These are phyloP conservation scores for Nanorana parkeri DNA, from an alignment of 2,113 vertebrate genomes.

Conservation along the genomic window DNA sequence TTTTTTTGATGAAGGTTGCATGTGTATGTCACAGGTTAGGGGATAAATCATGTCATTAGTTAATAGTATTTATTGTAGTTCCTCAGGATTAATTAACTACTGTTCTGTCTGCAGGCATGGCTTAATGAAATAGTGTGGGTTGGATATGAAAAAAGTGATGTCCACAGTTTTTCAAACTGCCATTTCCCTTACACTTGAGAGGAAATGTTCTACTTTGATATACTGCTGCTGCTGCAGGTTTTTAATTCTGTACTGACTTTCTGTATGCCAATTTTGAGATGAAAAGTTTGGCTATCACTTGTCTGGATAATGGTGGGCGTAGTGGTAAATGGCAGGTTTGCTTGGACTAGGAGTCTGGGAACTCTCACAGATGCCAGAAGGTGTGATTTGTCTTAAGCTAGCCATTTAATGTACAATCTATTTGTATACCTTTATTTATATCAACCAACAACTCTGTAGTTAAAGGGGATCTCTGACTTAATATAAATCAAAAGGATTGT, in stretches of 20 bases:
- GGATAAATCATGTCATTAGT: conserved; percentile 28
- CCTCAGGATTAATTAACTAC: conserved; percentile 34
- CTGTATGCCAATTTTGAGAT: not conserved
- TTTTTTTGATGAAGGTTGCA: not conserved
- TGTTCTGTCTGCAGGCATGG: conserved; percentile 31
- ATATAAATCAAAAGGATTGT: too few relatives aligned
- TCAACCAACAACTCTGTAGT: too few relatives aligned
- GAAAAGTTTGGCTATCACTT: too few relatives aligned
- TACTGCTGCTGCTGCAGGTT: not conserved
- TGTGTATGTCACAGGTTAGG: not conserved
- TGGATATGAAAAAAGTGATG: conserved; percentile 4
- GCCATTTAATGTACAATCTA: too few relatives aligned
- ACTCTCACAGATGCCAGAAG: too few relatives aligned
- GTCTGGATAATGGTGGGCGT: too few relatives aligned
- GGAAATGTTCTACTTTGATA: conserved; percentile 35
- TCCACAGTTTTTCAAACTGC: conserved; percentile 15
- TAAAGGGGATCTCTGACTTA: too few relatives aligned
- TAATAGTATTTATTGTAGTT: conserved; percentile 37
- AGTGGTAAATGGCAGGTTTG: too few relatives aligned
- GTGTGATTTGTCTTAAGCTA: too few relatives aligned
- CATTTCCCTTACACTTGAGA: conserved; percentile 33
- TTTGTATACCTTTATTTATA: too few relatives aligned
- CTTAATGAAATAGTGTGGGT: conserved; percentile 29
- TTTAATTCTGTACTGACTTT: not conserved
- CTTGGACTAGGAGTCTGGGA: too few relatives aligned